Evolutionary conservation across 1,140 invertebrate genomes (phyloP).

Genomic region (Philopotamus ludificatus): DNA sequence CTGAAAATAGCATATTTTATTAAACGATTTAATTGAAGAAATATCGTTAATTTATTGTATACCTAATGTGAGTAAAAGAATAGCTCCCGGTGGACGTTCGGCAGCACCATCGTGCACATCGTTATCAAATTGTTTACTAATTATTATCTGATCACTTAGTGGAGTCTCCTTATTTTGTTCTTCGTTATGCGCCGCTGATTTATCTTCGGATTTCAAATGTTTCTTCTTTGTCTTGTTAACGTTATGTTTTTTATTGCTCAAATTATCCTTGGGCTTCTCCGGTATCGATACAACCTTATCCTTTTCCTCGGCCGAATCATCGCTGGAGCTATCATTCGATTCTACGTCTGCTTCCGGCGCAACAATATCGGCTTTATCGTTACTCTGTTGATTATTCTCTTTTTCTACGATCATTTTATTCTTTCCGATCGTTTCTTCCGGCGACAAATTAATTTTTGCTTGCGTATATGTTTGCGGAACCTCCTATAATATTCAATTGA

Average conservation of each 20-base stretch:
- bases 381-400: slow-evolving; percentile 7
- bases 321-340: slow-evolving; percentile 44
- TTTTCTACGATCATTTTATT: slow-evolving; percentile 20
- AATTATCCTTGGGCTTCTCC: slow-evolving; percentile 43
- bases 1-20: slow-evolving; percentile 48
- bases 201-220: slow-evolving; percentile 43
- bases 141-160: slow-evolving; percentile 28
- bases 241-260: slow-evolving; percentile 39
- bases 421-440: slow-evolving; percentile 20
- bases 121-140: slow-evolving; percentile 36
- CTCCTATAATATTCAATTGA: slow-evolving; percentile 14
- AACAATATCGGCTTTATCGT: slow-evolving; percentile 29
- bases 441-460: slow-evolving; percentile 22
- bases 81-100: slow-evolving; percentile 73
- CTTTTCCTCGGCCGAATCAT: slow-evolving; percentile 43
- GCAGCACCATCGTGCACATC: slow-evolving; percentile 62
- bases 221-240: slow-evolving; percentile 44
- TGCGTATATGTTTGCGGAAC: slow-evolving; percentile 31
- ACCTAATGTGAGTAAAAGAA: slow-evolving; percentile 80
- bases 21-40: background rate
- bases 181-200: slow-evolving; percentile 13
- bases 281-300: slow-evolving; percentile 31
- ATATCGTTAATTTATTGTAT: slow-evolving; percentile 17
- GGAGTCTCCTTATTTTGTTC: slow-evolving; percentile 22
- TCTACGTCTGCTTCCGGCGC: slow-evolving; percentile 34